Evolutionary conservation across 30 jellyfish, hydroid and myxozoan genomes (phyloP), one percentile per base, ranked within the genome.

Genomic region (Pelagia noctiluca): DNA sequence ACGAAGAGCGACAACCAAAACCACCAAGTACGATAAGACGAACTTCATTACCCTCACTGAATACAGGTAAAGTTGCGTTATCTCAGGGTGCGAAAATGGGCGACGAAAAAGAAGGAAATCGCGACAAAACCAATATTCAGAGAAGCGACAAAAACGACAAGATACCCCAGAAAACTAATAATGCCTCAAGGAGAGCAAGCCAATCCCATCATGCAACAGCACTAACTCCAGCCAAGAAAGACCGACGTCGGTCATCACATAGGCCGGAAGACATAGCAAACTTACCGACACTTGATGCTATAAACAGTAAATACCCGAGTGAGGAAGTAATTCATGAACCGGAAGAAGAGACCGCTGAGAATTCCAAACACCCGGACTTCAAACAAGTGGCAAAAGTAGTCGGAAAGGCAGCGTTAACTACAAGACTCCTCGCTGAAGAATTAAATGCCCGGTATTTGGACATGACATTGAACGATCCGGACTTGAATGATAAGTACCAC

Each of bases 361-460:
- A 42, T 5, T 16, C 8, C 8, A 8, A 5, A 5, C 57, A 42
- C 16, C 57, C 16, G 8, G 57, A 42, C 16, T 42, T 42, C 16
- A 42, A 42, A 42, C 87, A 25, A 18, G 76, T 38, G 3, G 87
- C 65, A 75, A 65, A 67, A 19, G 36, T 35, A 26, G 33, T 53
- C 24, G 74, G 63, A 18, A 68, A 35, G 7, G 92, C 86, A 16
- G 80, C 72, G 16, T 7, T 68, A 73, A 34, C 70, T 24, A 42
- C 80, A 34, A 69, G 70, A 28, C 19, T 2, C 28, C 37, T 82
- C 0, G 67, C 18, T 11, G 86, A 53, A 19, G 86, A 82, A 21
- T 69, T 82, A 57, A 82, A 82, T 34, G 54, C 75, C 35, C 79
- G 86, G 28, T 82, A 82, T 38, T 53, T 82, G 35, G 42, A 68